Conservation (phyloP, 2,888 invertebrate genomes). For the Parascotia fuliginaria region DNA sequence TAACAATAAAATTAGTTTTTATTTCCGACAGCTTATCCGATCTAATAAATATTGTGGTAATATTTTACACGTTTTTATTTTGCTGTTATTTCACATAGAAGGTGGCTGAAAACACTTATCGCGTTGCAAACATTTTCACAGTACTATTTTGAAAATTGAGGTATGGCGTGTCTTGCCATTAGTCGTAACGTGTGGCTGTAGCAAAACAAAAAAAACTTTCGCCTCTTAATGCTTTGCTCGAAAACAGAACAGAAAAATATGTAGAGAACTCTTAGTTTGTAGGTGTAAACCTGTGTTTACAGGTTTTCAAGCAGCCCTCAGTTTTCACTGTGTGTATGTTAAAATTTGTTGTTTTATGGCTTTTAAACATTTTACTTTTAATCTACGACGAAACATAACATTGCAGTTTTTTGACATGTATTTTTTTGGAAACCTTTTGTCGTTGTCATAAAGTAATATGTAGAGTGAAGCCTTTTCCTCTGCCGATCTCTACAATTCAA, state of each 20-base stretch:
- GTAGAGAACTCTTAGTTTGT: background rate
- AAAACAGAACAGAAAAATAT: constrained; percentile 5
- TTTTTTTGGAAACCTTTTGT: too few relatives aligned
- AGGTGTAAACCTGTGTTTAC: background rate
- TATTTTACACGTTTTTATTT: constrained; percentile 32
- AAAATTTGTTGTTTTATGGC: too few relatives aligned
- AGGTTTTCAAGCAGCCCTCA: constrained; percentile 5
- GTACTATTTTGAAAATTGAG: constrained; percentile 17
- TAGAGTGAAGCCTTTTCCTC: too few relatives aligned
- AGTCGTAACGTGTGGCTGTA: constrained; percentile 16
- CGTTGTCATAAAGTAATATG: too few relatives aligned
- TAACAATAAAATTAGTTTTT: too few relatives aligned
- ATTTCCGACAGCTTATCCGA: too few relatives aligned
- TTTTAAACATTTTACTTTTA: too few relatives aligned
- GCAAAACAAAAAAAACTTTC: constrained; percentile 1
- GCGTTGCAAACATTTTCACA: constrained; percentile 17
- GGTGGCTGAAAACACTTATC: constrained; percentile 23
- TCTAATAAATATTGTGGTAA: background rate
- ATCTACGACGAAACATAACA: too few relatives aligned
- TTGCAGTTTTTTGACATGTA: too few relatives aligned
- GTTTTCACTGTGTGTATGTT: too few relatives aligned
- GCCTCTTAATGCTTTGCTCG: constrained; percentile 1
- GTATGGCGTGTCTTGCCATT: constrained; percentile 24
- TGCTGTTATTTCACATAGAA: constrained; percentile 18
- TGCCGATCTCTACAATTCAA: too few relatives aligned